Evolutionary conservation across 2,797 vertebrate genomes (phyloP).

Genomic region (Sardinella longiceps): DNA sequence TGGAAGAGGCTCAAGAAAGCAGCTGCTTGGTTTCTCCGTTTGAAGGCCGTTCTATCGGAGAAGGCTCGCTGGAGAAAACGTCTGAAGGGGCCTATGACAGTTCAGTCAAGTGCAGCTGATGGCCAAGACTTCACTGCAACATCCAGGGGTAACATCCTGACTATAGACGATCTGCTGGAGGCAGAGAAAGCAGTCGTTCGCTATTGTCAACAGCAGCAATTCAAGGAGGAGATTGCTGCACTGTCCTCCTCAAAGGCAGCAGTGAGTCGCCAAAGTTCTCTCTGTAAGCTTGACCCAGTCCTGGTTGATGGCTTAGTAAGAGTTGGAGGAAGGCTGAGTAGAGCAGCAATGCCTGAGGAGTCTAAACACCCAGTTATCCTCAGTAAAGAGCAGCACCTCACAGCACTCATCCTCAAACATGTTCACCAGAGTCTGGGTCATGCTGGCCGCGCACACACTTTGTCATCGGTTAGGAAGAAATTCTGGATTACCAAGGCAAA

Average conservation of each 20-base stretch:
- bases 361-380: not conserved
- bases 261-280: not conserved
- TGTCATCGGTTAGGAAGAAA: not conserved
- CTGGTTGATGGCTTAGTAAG: not conserved
- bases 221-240: not conserved
- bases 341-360: constrained; percentile 6
- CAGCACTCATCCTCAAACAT: constrained; percentile 13
- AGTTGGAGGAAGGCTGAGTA: constrained; percentile 11
- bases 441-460: not conserved
- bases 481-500: constrained; percentile 6
- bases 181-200: not conserved
- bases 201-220: not conserved
- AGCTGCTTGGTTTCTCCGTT: constrained; percentile 10
- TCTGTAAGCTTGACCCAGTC: not conserved
- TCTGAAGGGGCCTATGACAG: no score
- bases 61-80: not conserved
- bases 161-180: not conserved
- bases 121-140: not conserved
- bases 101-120: no score
- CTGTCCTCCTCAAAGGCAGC: not conserved
- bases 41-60: not conserved
- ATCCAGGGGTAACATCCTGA: not conserved
- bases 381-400: not conserved
- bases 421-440: constrained; percentile 2
- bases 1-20: not conserved